Base-by-base conservation (phyloP, 2,888 invertebrate genomes). In the Machimus rusticus region DNA sequence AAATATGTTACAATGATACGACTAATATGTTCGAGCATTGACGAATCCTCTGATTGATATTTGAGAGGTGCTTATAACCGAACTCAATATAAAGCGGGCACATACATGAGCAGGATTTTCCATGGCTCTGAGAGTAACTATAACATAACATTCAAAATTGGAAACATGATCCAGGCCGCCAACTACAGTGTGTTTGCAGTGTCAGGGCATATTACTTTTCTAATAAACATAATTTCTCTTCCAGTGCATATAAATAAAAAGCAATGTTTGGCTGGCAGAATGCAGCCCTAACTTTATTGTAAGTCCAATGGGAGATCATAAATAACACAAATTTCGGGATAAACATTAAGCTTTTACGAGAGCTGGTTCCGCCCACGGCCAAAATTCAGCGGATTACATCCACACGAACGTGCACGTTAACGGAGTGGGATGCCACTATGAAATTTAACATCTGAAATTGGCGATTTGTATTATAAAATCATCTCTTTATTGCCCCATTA, bases 271-370 rank as follows among this genome's bases (percentile, higher is more conserved):
- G 66, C n/a, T 37, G 82, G 37, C 82, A 57, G 5, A 57, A 16
- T 37, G 82, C 57, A 66, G 46, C 82, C 55, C 85, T 86, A 66
- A 74, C 86, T 86, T 76, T 55, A 85, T 86, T 74, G 76, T 66
- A 74, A 86, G 51, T 86, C 77, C 86, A 78, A 37, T 57, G 55
- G 86, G 78, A 78, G 39, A 55, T 66, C 51, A 86, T 79, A 86
- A 86, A 86, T 86, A 86, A 86, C 66, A 86, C 79, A 66, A 79
- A 86, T 78, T 86, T 79, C 86, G 31, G 79, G 79, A 78, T 79
- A 86, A 86, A 86, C 79, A 79, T 86, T 86, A 86, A 86, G 86
- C 86, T 86, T 86, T 86, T 86, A 86, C 37, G 78, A 79, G 86
- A 46, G 66, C 66, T 23, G n/a, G n/a, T 74, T 74, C 79, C 8